Conservation (phyloP, 1,140 invertebrate species). For the Callitettix versicolor region DNA sequence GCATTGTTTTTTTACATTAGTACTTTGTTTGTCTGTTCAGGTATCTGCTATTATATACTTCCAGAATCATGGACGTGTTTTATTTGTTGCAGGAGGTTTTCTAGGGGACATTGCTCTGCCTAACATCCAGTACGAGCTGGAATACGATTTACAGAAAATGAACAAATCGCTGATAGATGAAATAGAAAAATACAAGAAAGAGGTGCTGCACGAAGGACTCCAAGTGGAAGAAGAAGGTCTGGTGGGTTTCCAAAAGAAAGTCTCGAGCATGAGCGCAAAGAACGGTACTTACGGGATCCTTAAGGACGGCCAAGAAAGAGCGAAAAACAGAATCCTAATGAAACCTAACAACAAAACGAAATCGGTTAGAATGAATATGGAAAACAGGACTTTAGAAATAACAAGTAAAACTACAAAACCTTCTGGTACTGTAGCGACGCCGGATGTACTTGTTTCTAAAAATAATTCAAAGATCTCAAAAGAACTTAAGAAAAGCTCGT, state of each 20-base stretch:
- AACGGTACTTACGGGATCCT: conserved; percentile 4
- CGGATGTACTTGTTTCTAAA: too few species aligned
- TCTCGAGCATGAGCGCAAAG: not conserved
- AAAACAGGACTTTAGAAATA: too few species aligned
- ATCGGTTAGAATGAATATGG: too few species aligned
- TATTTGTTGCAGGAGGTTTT: conserved; percentile 20
- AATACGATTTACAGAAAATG: conserved; percentile 16
- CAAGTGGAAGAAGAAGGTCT: conserved; percentile 73
- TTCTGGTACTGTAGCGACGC: too few species aligned
- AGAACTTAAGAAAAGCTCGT: too few species aligned
- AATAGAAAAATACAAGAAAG: conserved; percentile 63
- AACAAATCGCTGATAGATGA: conserved; percentile 41
- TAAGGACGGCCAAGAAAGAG: conserved; percentile 4
- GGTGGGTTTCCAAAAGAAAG: conserved; percentile 37
- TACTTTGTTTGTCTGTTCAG: too few species aligned
- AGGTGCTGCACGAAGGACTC: conserved; percentile 62
- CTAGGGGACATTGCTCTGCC: conserved; percentile 26
- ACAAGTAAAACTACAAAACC: too few species aligned
- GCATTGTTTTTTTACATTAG: too few species aligned
- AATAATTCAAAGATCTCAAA: too few species aligned
- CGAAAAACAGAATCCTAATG: not conserved
- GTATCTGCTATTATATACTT: too few species aligned
- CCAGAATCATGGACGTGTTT: too few species aligned
- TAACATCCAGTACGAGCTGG: conserved; percentile 20
- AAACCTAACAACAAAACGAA: conserved; percentile 8